Conservation (phyloP, 2,113 vertebrate genomes). For the Atractosteus spatula region DNA sequence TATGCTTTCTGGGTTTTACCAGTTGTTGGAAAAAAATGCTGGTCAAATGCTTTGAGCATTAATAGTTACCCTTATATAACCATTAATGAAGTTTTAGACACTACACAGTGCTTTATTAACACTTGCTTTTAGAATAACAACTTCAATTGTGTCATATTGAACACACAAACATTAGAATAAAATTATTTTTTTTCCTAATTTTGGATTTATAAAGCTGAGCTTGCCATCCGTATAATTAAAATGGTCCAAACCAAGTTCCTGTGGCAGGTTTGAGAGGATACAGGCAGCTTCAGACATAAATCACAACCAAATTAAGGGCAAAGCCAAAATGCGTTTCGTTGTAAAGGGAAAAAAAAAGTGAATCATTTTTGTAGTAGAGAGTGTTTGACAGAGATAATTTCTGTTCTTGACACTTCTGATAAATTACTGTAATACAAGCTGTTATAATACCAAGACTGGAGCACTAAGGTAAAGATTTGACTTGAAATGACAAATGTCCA, state of each 20-base stretch:
- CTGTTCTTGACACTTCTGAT: conserved; percentile 4
- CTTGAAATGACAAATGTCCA: conserved; percentile 6
- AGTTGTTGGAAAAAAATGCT: conserved; percentile 34
- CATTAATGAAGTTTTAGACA: conserved; percentile 55
- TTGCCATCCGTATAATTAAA: conserved; percentile 9
- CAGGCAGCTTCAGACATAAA: no score
- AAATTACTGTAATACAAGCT: conserved; percentile 1
- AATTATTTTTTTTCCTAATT: conserved; percentile 10
- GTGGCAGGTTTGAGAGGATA: not conserved
- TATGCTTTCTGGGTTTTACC: conserved; percentile 26
- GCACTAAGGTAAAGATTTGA: not conserved
- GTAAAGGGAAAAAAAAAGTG: not conserved
- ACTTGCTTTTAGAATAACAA: conserved; percentile 27
- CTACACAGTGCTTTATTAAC: conserved; percentile 50
- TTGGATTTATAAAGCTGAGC: conserved; percentile 11
- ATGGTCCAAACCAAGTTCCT: not conserved
- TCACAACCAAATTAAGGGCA: not conserved
- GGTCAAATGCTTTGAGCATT: conserved; percentile 36
- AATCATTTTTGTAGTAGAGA: not conserved
- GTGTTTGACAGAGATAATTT: conserved; percentile 5
- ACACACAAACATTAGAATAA: not conserved
- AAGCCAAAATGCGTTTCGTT: not conserved
- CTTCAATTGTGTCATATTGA: not conserved
- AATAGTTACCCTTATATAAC: conserved; percentile 54
- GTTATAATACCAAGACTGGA: not conserved